phyloP scores from a whole-genome alignment of 1,140 invertebrate species.

The Cecropterus lyciades region DNA sequence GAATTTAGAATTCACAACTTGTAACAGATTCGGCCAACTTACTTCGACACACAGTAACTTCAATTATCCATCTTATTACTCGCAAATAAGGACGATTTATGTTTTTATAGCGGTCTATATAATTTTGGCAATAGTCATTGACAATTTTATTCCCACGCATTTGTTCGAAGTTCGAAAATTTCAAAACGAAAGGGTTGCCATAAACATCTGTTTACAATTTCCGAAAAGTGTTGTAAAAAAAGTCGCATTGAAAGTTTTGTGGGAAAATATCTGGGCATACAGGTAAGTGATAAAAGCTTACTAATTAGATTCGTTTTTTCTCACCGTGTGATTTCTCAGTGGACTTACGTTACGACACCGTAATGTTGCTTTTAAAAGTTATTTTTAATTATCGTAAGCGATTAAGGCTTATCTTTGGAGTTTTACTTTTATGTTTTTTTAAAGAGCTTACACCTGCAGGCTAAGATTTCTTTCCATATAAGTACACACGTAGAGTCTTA shows the following conservation, averaged over 20 bases:
- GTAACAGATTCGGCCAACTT: conserved; percentile 29
- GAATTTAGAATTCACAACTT: conserved; percentile 57
- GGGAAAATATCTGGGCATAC: conserved; percentile 11
- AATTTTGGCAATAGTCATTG: conserved; percentile 38
- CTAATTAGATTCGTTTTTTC: conserved; percentile 19
- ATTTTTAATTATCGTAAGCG: conserved; percentile 10
- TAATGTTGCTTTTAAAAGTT: conserved; percentile 13
- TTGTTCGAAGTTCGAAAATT: conserved; percentile 44
- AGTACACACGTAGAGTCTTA: too few relatives aligned
- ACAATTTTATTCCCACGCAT: conserved; percentile 55
- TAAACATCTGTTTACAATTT: conserved; percentile 39
- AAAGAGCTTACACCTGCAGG: not conserved
- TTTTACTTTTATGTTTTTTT: not conserved
- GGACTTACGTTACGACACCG: conserved; percentile 11
- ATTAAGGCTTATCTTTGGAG: conserved; percentile 8
- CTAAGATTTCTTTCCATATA: not conserved
- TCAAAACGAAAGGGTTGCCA: conserved; percentile 46
- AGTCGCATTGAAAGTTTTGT: conserved; percentile 1
- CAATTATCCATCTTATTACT: conserved; percentile 36
- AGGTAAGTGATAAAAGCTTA: conserved; percentile 22
- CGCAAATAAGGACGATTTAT: conserved; percentile 5
- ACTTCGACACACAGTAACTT: not conserved
- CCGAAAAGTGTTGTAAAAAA: conserved; percentile 17
- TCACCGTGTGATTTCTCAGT: conserved; percentile 21
- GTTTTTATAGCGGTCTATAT: not conserved